Evolutionary conservation across 2,888 invertebrate genomes (phyloP).

Genomic region (Drosophila anomalata): DNA sequence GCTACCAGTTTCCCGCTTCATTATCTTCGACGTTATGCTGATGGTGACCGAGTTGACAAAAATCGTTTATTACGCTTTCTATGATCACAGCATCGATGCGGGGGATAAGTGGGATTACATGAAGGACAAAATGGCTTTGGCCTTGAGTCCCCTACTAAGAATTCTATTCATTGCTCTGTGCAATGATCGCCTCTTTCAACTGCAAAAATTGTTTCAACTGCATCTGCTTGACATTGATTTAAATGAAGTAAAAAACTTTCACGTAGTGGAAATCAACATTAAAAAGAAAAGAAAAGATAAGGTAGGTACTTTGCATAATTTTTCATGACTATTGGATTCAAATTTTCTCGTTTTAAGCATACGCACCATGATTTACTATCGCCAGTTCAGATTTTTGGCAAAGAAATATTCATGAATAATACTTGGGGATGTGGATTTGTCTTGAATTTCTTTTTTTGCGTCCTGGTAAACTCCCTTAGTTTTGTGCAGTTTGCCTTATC

Average conservation of each 20-base stretch:
- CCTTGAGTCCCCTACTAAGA: constrained; percentile 14
- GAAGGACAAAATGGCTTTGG: neutral
- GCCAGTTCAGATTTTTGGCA: constrained; percentile 14
- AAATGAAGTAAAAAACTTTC: neutral
- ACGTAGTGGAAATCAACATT: neutral
- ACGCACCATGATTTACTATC: neutral
- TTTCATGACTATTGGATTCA: neutral
- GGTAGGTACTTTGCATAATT: neutral
- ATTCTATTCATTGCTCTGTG: constrained; percentile 22
- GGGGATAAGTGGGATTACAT: constrained; percentile 8
- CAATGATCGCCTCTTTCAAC: constrained; percentile 12
- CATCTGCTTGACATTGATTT: constrained; percentile 23
- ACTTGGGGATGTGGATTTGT: constrained; percentile 18
- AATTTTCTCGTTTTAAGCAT: neutral
- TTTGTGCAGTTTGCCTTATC: constrained; percentile 6
- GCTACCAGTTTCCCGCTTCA: constrained; percentile 28
- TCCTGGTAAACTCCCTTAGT: neutral
- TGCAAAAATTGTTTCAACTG: constrained; percentile 9
- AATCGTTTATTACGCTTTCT: constrained; percentile 7
- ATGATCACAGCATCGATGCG: neutral
- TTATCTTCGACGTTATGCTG: constrained; percentile 12
- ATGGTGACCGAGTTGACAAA: neutral
- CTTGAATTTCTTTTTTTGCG: constrained; percentile 17
- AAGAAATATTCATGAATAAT: constrained; percentile 16
- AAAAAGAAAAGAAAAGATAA: neutral